phyloP scores from a whole-genome alignment of 2,113 vertebrate genomes.

The Brachyhypopomus gauderio region DNA sequence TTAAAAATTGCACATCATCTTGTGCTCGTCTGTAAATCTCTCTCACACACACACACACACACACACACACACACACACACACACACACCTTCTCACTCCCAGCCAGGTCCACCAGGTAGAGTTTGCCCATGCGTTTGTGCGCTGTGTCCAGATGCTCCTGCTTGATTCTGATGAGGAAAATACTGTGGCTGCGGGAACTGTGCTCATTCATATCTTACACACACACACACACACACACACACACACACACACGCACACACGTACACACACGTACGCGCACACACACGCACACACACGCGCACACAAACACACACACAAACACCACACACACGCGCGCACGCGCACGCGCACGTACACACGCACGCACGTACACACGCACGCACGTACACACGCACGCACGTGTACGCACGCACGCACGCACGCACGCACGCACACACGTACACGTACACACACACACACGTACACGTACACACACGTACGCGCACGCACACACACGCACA shows the following conservation, averaged over 20 bases:
- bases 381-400: too few relatives aligned
- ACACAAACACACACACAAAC: neutral
- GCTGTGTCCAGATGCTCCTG: constrained; percentile 88
- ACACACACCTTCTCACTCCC: constrained; percentile 86
- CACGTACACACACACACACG: too few relatives aligned
- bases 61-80: constrained; percentile 39
- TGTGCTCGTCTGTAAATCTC: neutral
- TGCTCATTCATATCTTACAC: constrained; percentile 86
- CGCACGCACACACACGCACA: too few relatives aligned
- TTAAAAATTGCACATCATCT: too few relatives aligned
- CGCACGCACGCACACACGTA: too few relatives aligned
- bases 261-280: too few relatives aligned
- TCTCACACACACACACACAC: neutral
- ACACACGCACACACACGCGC: too few relatives aligned
- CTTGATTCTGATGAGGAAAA: constrained; percentile 88
- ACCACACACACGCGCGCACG: neutral
- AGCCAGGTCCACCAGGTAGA: constrained; percentile 87
- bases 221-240: neutral
- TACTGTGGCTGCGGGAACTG: constrained; percentile 90
- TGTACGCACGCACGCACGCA: too few relatives aligned
- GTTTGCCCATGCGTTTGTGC: constrained; percentile 86
- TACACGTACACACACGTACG: too few relatives aligned
- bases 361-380: too few relatives aligned
- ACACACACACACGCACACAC: constrained; percentile 21
- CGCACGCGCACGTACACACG: too few relatives aligned